phyloP scores from a whole-genome alignment of 2,888 invertebrate species.

The Temnothorax ravouxi region DNA sequence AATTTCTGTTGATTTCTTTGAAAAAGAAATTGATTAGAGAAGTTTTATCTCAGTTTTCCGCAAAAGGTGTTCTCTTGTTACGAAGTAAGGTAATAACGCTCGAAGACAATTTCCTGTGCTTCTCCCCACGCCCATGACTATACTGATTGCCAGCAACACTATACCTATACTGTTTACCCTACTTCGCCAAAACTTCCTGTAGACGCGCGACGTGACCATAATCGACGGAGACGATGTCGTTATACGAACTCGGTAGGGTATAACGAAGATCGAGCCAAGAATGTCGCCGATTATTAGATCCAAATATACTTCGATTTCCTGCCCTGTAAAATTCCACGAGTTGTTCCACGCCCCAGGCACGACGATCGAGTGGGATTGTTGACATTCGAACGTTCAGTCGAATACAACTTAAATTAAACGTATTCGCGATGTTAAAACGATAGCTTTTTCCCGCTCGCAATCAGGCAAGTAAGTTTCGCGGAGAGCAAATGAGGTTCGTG shows the following conservation, averaged over 20 bases:
- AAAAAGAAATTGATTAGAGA: conserved; percentile 21
- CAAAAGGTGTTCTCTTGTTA: conserved; percentile 13
- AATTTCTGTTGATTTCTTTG: neutral
- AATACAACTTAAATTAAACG: neutral
- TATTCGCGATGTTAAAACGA: conserved; percentile 2
- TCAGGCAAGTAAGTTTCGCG: neutral
- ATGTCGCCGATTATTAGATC: conserved; percentile 38
- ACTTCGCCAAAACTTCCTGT: conserved; percentile 49
- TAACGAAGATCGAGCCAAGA: conserved; percentile 17
- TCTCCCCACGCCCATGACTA: conserved; percentile 21
- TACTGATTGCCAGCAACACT: conserved; percentile 43
- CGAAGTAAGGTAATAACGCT: conserved; percentile 41
- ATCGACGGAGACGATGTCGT: conserved; percentile 42
- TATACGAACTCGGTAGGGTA: neutral
- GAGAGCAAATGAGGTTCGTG: conserved; percentile 8
- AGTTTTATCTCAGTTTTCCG: conserved; percentile 10
- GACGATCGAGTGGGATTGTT: neutral
- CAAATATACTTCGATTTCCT: conserved; percentile 20
- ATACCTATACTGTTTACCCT: conserved; percentile 50
- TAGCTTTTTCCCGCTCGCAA: conserved; percentile 14
- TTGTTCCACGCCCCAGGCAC: neutral
- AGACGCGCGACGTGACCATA: conserved; percentile 35
- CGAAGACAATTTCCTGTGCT: conserved; percentile 50
- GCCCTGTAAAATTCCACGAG: conserved; percentile 31
- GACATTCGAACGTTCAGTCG: conserved; percentile 10